phyloP scores from a whole-genome alignment of 2,888 invertebrate species.

The Bruchidius siliquastri region DNA sequence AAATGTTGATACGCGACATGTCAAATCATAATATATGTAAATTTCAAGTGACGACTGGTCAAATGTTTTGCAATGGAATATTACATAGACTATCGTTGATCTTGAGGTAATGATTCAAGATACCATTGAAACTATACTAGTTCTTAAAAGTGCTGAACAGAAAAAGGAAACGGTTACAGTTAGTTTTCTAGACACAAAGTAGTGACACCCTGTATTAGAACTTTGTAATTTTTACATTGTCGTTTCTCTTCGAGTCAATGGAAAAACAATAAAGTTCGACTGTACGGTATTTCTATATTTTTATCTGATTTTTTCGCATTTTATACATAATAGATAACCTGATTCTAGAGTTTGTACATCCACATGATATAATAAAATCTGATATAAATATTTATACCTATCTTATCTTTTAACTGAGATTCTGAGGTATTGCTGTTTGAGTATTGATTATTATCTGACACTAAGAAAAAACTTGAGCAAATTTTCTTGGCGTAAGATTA shows the following conservation, averaged over 20 bases:
- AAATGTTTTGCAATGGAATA: too few relatives aligned
- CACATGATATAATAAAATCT: conserved; percentile 43
- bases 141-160: background rate
- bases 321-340: conserved; percentile 33
- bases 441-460: conserved; percentile 38
- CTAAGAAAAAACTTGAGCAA: conserved; percentile 36
- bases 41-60: too few relatives aligned
- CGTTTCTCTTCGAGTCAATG: background rate
- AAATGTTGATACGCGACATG: too few relatives aligned
- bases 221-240: background rate
- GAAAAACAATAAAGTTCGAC: background rate
- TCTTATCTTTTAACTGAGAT: conserved; percentile 44
- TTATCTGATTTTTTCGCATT: conserved; percentile 1
- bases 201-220: background rate
- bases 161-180: background rate
- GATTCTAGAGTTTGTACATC: conserved; percentile 45
- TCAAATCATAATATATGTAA: too few relatives aligned
- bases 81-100: too few relatives aligned
- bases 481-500: conserved; percentile 17
- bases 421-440: conserved; percentile 50
- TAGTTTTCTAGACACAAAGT: background rate
- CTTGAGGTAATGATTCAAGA: too few relatives aligned
- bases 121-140: too few relatives aligned
- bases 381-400: conserved; percentile 47
- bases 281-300: background rate